Base-by-base conservation (phyloP, 2,797 vertebrate species). In the Pygocentrus nattereri region DNA sequence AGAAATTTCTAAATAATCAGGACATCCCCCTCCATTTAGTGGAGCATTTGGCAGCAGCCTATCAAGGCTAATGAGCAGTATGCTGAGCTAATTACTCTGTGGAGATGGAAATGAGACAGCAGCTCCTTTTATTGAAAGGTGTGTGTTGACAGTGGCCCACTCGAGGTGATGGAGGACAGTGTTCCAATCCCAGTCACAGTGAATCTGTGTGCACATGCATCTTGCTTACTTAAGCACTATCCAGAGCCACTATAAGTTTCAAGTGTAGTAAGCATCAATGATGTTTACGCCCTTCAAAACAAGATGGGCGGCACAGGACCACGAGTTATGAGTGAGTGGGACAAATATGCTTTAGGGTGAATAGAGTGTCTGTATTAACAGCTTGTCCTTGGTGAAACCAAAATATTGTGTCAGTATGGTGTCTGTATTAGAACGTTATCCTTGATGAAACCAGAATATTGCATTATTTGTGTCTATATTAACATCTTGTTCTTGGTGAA, bases 11-110 rank as follows among this genome's bases (percentile, higher is more conserved):
- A 74, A 68, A 78, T 68, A 68, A 68, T 74, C 69, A 82, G 72
- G 81, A 74, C 58, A 54, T 54, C 76, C 74, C 70, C 70, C 59
- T 74, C 70, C 59, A 67, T 38, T 61, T 50, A 68, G 61, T 72
- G 38, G 62, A 67, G 74, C 78, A 64, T 82, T 83, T 80, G 50
- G 82, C 76, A 81, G 74, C 49, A 80, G 58, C 72, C 77, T 76
- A 68, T 83, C 85, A 70, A 69, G 19, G 25, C 67, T 80, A 68
- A 85, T 34, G 74, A 80, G 65, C 52, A 79, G 68, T 81, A 47
- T 79, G 68, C 78, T 54, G 77, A 85, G 79, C 59, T 84, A 84
- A 85, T 75, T 62, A 44, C 87, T 83, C 73, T 74, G 58, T 76
- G 77, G 61, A 82, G 75, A 84, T 81, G 71, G 27, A 76, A 78